Percentiles rank a stretch among this genome's conserved stretches.
Evolutionary conservation across 2,113 vertebrate species (phyloP).

Genomic region (Anseranas semipalmata): DNA sequence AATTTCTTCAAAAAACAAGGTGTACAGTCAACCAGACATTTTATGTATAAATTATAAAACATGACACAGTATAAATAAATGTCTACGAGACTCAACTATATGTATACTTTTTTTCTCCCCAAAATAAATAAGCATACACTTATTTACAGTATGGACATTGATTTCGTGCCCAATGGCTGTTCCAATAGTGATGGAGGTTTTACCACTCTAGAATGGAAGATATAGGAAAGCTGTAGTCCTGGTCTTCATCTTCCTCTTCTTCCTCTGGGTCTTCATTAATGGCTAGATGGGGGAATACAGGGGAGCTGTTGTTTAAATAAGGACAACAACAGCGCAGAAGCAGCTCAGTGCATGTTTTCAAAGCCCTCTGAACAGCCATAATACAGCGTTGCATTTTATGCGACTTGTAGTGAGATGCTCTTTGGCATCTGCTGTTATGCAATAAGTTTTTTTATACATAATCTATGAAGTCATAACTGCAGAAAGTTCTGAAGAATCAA

Average conservation of each 20-base stretch:
- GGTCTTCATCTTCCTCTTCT: constrained; percentile 95
- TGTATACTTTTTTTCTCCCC: constrained; percentile 94
- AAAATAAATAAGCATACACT: constrained; percentile 99
- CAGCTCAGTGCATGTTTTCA: constrained; percentile 89
- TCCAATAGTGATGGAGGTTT: constrained; percentile 83
- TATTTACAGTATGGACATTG: constrained; percentile 98
- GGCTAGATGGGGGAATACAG: constrained; percentile 99
- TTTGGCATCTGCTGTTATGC: constrained; percentile 84
- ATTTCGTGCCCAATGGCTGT: constrained; percentile 88
- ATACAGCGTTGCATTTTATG: constrained; percentile 81
- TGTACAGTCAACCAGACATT: constrained; percentile 96
- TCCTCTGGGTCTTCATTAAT: constrained; percentile 98
- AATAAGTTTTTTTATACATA: constrained; percentile 80
- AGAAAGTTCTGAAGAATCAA: constrained; percentile 87
- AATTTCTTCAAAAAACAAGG: constrained; percentile 98
- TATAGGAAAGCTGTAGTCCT: constrained; percentile 98
- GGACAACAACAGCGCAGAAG: constrained; percentile 95
- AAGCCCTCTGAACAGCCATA: constrained; percentile 87
- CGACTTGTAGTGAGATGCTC: constrained; percentile 84
- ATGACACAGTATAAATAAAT: constrained; percentile 99
- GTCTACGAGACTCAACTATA: constrained; percentile 98
- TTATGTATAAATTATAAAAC: constrained; percentile 99
- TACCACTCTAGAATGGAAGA: constrained; percentile 98
- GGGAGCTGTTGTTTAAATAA: constrained; percentile 98
- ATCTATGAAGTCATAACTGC: constrained; percentile 89